A percentile compares a stretch with the other conserved stretches of the same genome.
Conservation (phyloP, 2,113 vertebrate species). For the Corythoichthys intestinalis region DNA sequence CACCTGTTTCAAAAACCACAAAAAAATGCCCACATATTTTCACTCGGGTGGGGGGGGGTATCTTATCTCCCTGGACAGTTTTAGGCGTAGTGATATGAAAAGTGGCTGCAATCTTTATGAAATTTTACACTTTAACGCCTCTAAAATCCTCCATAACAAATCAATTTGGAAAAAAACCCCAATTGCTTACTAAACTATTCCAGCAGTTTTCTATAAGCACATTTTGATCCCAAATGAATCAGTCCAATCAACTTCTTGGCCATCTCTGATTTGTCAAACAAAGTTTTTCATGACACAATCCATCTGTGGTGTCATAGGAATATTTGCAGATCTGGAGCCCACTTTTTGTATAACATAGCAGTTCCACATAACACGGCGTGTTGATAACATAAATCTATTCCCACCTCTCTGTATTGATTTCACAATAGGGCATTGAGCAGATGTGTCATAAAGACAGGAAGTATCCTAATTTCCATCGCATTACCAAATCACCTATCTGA, state of each 20-base stretch:
- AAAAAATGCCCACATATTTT: too few relatives aligned
- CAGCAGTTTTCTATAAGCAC: background rate
- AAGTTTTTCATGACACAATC: slow-evolving; percentile 1
- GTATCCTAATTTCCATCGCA: slow-evolving; percentile 34
- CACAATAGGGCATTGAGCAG: background rate
- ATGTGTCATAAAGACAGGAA: slow-evolving; percentile 43
- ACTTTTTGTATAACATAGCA: slow-evolving; percentile 41
- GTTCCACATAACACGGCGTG: slow-evolving; percentile 18
- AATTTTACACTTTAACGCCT: too few relatives aligned
- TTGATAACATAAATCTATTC: slow-evolving; percentile 18
- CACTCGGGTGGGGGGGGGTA: too few relatives aligned
- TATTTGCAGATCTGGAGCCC: slow-evolving; percentile 18
- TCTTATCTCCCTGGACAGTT: too few relatives aligned
- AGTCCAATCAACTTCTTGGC: background rate
- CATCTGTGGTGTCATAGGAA: slow-evolving; percentile 4
- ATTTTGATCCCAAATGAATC: background rate
- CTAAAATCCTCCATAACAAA: too few relatives aligned
- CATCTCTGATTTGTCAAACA: background rate
- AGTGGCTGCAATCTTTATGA: too few relatives aligned
- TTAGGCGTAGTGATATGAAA: too few relatives aligned
- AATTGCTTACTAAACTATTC: background rate
- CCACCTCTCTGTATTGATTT: slow-evolving; percentile 15
- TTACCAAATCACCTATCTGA: slow-evolving; percentile 34
- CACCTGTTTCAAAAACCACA: too few relatives aligned
- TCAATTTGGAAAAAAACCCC: too few relatives aligned